Percentiles rank a stretch among this genome's conserved stretches.
These are phyloP conservation scores for Rambutsinella grinnellia DNA, from an alignment of 2,888 invertebrate genomes.

Conservation along the genomic window DNA sequence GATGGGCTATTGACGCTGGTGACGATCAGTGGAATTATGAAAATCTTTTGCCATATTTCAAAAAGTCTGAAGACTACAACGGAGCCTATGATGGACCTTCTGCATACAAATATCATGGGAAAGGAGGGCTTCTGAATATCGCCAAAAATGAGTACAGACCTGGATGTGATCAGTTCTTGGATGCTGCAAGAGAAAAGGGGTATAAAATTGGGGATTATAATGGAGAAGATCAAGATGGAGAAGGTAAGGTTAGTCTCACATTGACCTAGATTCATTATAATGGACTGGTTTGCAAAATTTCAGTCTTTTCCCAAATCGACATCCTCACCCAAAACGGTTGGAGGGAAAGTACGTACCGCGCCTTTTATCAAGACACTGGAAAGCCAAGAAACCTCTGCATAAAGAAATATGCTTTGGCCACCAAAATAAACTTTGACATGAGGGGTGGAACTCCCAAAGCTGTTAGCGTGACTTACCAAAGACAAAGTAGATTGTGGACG, in stretches of 20 bases:
- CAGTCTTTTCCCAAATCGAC: slow-evolving; percentile 53
- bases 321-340: slow-evolving; percentile 55
- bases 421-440: slow-evolving; percentile 27
- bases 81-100: slow-evolving; percentile 12
- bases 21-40: not conserved
- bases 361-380: slow-evolving; percentile 42
- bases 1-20: not conserved
- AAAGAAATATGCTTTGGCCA: slow-evolving; percentile 39
- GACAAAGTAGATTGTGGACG: slow-evolving; percentile 5
- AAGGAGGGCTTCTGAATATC: not conserved
- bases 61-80: not conserved
- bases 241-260: not conserved
- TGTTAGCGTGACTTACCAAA: slow-evolving; percentile 19
- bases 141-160: not conserved
- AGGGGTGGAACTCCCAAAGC: slow-evolving; percentile 25
- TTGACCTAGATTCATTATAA: not conserved
- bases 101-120: not conserved
- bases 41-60: not conserved
- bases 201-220: slow-evolving; percentile 1
- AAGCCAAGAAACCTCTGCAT: slow-evolving; percentile 40
- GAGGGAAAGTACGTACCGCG: slow-evolving; percentile 40
- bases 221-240: not conserved
- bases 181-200: not conserved
- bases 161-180: not conserved
- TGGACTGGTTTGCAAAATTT: not conserved